phyloP scores from a whole-genome alignment of 1,140 invertebrate species.

The Hermetia illucens region DNA sequence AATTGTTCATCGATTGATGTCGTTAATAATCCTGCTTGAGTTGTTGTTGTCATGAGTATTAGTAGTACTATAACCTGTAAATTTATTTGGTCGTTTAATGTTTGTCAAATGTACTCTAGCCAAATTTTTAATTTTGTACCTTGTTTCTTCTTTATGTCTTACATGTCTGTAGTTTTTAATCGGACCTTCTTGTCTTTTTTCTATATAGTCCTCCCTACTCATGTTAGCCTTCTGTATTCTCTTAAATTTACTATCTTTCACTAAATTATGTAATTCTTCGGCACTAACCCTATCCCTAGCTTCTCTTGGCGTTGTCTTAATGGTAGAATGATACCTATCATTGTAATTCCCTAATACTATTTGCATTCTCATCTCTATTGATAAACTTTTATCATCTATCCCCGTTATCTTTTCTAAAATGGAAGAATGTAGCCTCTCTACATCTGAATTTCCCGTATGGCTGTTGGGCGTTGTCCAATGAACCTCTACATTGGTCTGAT shows the following conservation, averaged over 20 bases:
- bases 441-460: too few species aligned
- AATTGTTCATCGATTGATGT: too few species aligned
- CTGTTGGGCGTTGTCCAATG: too few species aligned
- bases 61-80: too few species aligned
- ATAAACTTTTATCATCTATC: neutral
- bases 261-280: neutral
- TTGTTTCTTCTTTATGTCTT: constrained; percentile 3
- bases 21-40: too few species aligned
- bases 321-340: constrained; percentile 1
- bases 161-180: constrained; percentile 3
- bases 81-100: constrained; percentile 5
- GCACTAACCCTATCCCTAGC: neutral
- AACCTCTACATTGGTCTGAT: neutral
- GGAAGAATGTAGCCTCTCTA: too few species aligned
- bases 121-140: neutral
- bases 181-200: constrained; percentile 1
- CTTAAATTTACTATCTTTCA: neutral
- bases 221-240: constrained; percentile 1
- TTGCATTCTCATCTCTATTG: neutral
- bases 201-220: constrained; percentile 4
- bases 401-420: too few species aligned
- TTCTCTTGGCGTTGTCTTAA: neutral
- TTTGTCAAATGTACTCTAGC: constrained; percentile 2
- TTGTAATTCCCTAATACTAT: constrained; percentile 1
- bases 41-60: too few species aligned